These are phyloP conservation scores for Sorex fumeus DNA, from an alignment of 2,113 vertebrate genomes.

Conservation along the genomic window DNA sequence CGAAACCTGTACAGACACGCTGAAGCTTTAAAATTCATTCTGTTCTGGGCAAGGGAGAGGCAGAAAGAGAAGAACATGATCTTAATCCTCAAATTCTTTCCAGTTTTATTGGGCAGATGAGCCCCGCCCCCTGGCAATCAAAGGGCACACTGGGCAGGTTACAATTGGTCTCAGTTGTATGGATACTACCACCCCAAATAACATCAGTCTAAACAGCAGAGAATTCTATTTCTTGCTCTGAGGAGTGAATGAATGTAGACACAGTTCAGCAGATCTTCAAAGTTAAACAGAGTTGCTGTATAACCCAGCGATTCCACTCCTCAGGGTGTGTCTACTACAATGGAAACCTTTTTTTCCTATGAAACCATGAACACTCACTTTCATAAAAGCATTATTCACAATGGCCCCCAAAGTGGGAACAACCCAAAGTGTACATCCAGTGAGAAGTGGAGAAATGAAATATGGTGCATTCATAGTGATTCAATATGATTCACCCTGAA, in stretches of 20 bases:
- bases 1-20: neutral
- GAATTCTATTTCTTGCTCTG: conserved; percentile 17
- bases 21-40: conserved; percentile 40
- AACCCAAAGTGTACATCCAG: neutral
- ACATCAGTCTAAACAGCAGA: conserved; percentile 8
- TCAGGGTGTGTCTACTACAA: neutral
- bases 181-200: neutral
- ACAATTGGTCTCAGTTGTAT: conserved; percentile 8
- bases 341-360: neutral
- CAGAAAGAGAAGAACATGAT: neutral
- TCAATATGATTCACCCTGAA: neutral
- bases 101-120: conserved; percentile 8
- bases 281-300: neutral
- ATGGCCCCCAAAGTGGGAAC: neutral
- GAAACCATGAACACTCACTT: neutral
- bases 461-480: neutral
- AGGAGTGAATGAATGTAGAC: neutral
- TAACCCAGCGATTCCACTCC: neutral
- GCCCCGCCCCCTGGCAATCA: neutral
- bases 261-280: neutral
- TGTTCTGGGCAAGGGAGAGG: neutral
- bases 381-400: neutral
- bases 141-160: neutral
- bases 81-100: neutral
- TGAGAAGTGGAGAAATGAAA: neutral